These are phyloP conservation scores for Hirtodrosophila alboralis DNA, from an alignment of 2,888 invertebrate species.

Conservation along the genomic window DNA sequence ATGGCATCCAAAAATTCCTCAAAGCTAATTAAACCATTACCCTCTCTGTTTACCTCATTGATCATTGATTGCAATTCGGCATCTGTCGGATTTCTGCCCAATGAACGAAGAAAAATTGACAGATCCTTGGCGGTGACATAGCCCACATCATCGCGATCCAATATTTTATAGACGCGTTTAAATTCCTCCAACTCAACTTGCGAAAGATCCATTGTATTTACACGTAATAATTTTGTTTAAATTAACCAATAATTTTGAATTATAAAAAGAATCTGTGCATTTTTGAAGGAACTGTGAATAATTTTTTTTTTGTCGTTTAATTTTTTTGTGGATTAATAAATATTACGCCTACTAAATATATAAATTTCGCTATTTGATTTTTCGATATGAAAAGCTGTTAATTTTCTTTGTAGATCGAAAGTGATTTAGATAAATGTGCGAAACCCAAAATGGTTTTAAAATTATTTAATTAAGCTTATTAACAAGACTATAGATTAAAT, in stretches of 20 bases:
- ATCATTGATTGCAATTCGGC: constrained; percentile 89
- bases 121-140: constrained; percentile 15
- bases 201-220: background rate
- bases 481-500: too few relatives aligned
- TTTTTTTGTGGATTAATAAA: background rate
- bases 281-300: background rate
- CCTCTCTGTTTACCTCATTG: constrained; percentile 94
- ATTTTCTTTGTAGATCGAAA: too few relatives aligned
- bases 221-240: constrained; percentile 10
- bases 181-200: background rate
- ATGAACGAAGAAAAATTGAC: background rate
- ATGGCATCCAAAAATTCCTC: constrained; percentile 99
- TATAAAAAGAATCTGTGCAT: background rate
- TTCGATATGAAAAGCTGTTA: too few relatives aligned
- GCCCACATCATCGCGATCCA: constrained; percentile 17
- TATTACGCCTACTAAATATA: constrained; percentile 7
- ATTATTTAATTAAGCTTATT: too few relatives aligned
- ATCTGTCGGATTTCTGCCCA: constrained; percentile 2
- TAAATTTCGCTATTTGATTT: too few relatives aligned
- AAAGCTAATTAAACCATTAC: constrained; percentile 96
- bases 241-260: background rate
- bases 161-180: background rate
- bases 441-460: too few relatives aligned
- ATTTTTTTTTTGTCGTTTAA: background rate
- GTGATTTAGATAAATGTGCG: too few relatives aligned